Base-by-base conservation (phyloP, 2,888 invertebrate species). In the Lochmaea crataegi region DNA sequence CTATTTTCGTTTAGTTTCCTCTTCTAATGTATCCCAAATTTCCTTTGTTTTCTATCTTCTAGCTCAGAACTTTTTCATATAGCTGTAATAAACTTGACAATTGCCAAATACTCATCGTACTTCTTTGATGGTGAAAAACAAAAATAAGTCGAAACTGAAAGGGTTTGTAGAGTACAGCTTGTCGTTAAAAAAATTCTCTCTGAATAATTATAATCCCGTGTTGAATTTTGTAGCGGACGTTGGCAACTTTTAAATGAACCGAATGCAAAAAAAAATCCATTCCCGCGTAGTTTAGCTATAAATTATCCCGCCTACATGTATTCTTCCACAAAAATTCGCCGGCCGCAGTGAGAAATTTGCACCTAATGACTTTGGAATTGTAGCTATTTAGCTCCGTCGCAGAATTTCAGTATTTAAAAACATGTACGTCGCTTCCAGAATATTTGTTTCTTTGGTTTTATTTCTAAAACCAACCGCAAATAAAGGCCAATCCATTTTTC, bases 281-380 rank as follows among this genome's bases (percentile, higher is more conserved):
- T 77, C 72, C 67, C 75, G 76, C 75, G 72, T 77, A 78, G 76
- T 76, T 78, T 69, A 58, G 75, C 75, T 72, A 78, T 79, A 78
- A 75, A 78, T 79, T 78, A 76, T 71, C 61, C 73, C 56, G 63
- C 73, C 72, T 64, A 75, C 73, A 73, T 72, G n/a, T n/a, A n/a
- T n/a, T n/a, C n/a, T n/a, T 69, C 51, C 67, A 68, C 70, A 74
- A 76, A 74, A 76, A 74, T 76, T 72, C 69, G 68, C 67, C 70
- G 61, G 69, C 57, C 65, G 60, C 68, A 68, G 71, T 69, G 76
- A 75, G 75, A 73, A 76, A 75, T 75, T 75, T 69, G 69, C 73
- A 75, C 76, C 73, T 75, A 76, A 75, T 76, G 75, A 75, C 75
- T 75, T 75, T 72, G 70, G 65, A 75, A 76, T 75, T 73, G 75